Evolutionary conservation across 2,888 invertebrate genomes (phyloP).

Genomic region (Cataglyphis albicans): DNA sequence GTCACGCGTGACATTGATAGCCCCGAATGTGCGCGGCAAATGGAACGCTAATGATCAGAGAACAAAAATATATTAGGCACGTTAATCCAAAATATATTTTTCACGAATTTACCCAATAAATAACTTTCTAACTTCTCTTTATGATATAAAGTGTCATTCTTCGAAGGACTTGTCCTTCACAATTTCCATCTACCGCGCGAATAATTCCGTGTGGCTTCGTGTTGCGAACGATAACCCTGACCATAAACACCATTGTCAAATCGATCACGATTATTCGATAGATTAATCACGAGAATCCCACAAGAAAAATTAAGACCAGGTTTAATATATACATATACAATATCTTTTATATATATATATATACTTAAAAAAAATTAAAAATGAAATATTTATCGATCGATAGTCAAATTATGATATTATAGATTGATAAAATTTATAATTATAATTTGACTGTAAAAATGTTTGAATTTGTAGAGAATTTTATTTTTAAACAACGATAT

Average conservation of each 20-base stretch:
- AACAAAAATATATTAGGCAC: conserved; percentile 39
- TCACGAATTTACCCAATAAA: conserved; percentile 10
- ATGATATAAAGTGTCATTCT: conserved; percentile 25
- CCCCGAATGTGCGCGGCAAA: conserved; percentile 22
- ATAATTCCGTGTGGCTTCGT: conserved; percentile 26
- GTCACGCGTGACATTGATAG: conserved; percentile 24
- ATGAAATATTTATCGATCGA: neutral
- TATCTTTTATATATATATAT: neutral
- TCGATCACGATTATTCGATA: conserved; percentile 13
- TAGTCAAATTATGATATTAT: neutral
- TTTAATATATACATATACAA: neutral
- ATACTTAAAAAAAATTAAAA: neutral
- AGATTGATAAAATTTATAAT: neutral
- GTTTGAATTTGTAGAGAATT: neutral
- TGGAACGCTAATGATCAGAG: conserved; percentile 33
- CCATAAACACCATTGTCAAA: conserved; percentile 18
- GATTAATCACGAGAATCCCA: conserved; percentile 28
- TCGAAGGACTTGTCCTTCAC: conserved; percentile 33
- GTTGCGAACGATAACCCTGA: conserved; percentile 34
- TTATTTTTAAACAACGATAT: neutral
- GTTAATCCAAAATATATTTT: conserved; percentile 15
- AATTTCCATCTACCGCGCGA: conserved; percentile 28
- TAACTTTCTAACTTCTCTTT: neutral
- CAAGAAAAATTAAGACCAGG: neutral
- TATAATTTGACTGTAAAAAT: neutral